Evolutionary conservation across 2,113 vertebrate genomes (phyloP).

Genomic region (Silurus meridionalis): DNA sequence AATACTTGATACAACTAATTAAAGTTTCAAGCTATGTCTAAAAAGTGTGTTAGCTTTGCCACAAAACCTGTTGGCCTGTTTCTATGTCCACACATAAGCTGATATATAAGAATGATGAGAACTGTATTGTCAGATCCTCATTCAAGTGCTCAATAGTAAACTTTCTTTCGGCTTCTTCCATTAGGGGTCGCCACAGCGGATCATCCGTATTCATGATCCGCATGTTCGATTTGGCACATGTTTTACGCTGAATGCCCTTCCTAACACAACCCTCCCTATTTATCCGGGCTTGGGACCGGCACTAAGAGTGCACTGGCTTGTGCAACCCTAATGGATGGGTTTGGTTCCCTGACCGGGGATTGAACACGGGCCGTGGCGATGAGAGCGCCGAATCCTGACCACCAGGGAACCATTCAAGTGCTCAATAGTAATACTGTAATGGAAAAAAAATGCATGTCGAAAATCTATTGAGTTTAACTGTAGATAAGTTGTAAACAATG

Average conservation of each 20-base stretch:
- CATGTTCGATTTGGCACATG: too few relatives aligned
- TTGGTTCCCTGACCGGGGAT: constrained; percentile 61
- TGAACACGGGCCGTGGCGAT: constrained; percentile 63
- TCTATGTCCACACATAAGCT: not conserved
- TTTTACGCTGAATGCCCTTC: too few relatives aligned
- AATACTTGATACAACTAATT: not conserved
- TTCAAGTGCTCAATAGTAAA: not conserved
- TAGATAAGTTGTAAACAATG: not conserved
- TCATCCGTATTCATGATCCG: too few relatives aligned
- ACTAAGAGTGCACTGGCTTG: too few relatives aligned
- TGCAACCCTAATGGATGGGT: too few relatives aligned
- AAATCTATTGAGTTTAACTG: not conserved
- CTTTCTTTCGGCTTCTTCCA: too few relatives aligned
- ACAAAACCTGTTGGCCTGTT: not conserved
- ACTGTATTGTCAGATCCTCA: not conserved
- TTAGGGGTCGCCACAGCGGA: too few relatives aligned
- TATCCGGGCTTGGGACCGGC: too few relatives aligned
- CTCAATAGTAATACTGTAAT: not conserved
- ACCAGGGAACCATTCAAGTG: too few relatives aligned
- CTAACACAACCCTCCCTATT: too few relatives aligned
- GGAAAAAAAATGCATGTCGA: not conserved
- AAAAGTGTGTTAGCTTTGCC: not conserved
- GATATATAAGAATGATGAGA: not conserved
- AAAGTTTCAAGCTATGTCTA: not conserved
- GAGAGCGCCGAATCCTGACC: constrained; percentile 61